Conservation (phyloP, 2,797 vertebrate genomes). For the Steatocranus sp. region DNA sequence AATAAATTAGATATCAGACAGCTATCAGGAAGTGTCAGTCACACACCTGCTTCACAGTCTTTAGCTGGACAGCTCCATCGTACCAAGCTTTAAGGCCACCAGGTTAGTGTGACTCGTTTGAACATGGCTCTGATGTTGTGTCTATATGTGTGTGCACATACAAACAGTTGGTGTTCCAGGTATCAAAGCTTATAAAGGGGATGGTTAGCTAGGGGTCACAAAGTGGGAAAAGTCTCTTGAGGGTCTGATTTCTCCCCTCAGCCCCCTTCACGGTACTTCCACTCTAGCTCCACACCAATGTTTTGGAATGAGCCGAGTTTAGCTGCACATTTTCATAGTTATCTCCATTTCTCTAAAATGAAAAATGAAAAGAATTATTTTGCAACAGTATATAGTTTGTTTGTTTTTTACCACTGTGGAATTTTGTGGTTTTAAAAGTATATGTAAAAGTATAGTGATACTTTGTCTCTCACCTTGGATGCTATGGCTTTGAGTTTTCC, state of each 20-base stretch:
- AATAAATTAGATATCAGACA: slow-evolving; percentile 21
- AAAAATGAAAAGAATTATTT: background rate
- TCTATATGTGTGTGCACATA: background rate
- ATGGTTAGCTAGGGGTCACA: slow-evolving; percentile 31
- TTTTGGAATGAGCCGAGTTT: slow-evolving; percentile 84
- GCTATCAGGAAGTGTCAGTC: slow-evolving; percentile 17
- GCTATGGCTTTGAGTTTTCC: slow-evolving; percentile 93
- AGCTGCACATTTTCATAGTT: slow-evolving; percentile 92
- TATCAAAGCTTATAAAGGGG: slow-evolving; percentile 43
- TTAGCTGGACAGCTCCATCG: slow-evolving; percentile 22
- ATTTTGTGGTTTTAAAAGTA: background rate
- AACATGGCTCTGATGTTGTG: slow-evolving; percentile 19
- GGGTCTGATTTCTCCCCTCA: background rate
- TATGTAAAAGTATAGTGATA: background rate
- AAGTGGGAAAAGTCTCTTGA: slow-evolving; percentile 11
- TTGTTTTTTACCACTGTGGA: background rate
- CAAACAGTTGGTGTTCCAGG: slow-evolving; percentile 38
- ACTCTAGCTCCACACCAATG: slow-evolving; percentile 77
- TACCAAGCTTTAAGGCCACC: slow-evolving; percentile 63
- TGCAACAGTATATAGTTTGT: background rate
- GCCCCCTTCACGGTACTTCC: background rate
- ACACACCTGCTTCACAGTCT: slow-evolving; percentile 18
- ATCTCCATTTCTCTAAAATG: slow-evolving; percentile 74
- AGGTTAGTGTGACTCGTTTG: slow-evolving; percentile 24
- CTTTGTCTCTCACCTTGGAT: slow-evolving; percentile 83